Conservation (phyloP, 2,797 vertebrate species). For the Strix occidentalis region DNA sequence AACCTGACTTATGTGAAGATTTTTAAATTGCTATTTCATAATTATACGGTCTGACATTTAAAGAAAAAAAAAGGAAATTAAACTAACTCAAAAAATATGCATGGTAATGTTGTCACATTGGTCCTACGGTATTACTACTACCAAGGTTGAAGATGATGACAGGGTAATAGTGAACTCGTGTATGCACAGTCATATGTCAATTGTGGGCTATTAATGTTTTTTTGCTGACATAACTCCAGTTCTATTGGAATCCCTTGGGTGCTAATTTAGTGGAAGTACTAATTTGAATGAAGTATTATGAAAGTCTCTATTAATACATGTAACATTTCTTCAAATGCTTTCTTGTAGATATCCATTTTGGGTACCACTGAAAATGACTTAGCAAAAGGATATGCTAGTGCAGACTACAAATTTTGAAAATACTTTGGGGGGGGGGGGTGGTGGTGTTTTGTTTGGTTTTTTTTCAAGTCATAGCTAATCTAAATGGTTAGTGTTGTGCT, state of each 20-base stretch:
- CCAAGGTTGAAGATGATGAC: background rate
- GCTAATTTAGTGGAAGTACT: background rate
- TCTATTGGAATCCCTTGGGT: background rate
- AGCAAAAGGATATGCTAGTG: background rate
- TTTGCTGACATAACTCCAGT: background rate
- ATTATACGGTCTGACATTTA: background rate
- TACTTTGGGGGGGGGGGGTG: fast-evolving
- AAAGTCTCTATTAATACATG: background rate
- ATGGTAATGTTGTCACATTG: background rate
- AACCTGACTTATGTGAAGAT: background rate
- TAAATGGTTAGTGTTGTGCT: background rate
- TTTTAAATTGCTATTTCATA: background rate
- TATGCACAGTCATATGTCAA: background rate
- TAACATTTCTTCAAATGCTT: background rate
- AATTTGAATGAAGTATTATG: background rate
- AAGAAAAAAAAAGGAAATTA: background rate
- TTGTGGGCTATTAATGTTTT: background rate
- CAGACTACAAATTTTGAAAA: background rate
- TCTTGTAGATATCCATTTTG: background rate
- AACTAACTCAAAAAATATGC: background rate
- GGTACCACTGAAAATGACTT: background rate
- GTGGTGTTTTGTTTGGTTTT: background rate
- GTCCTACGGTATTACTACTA: background rate
- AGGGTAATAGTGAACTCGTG: background rate
- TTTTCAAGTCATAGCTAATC: background rate